These are phyloP conservation scores for Cryptus armator DNA, from an alignment of 2,888 invertebrate species.

Conservation along the genomic window DNA sequence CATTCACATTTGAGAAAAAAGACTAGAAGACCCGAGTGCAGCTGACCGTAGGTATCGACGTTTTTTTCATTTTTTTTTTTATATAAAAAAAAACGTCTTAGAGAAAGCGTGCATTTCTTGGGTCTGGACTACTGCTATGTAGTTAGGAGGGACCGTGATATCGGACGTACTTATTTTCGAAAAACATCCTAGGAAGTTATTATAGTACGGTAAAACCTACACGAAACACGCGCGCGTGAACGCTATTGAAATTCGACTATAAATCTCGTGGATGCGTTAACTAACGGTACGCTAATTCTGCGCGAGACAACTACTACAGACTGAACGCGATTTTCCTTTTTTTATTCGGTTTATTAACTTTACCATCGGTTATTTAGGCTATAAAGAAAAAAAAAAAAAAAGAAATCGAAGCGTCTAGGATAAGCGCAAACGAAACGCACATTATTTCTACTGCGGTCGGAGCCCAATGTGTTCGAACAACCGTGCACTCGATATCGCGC, in stretches of 20 bases:
- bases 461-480: background rate
- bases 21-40: conserved; percentile 84
- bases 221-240: conserved; percentile 22
- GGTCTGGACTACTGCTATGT: conserved; percentile 85
- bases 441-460: conserved; percentile 26
- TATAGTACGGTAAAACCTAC: conserved; percentile 56
- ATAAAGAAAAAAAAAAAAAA: background rate
- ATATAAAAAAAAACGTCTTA: conserved; percentile 70
- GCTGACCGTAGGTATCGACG: conserved; percentile 78
- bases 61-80: conserved; percentile 53
- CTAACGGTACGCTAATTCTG: conserved; percentile 34
- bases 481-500: conserved; percentile 23
- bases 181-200: conserved; percentile 80
- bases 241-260: conserved; percentile 7
- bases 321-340: conserved; percentile 37
- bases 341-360: conserved; percentile 3
- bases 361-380: conserved; percentile 30
- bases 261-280: conserved; percentile 23
- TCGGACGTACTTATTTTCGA: conserved; percentile 85
- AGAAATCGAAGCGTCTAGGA: conserved; percentile 17
- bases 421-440: conserved; percentile 52
- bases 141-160: conserved; percentile 86
- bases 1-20: conserved; percentile 72
- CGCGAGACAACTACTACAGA: conserved; percentile 41
- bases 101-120: conserved; percentile 83